These are phyloP conservation scores for Ascaphus truei DNA, from an alignment of 2,113 vertebrate genomes.

Conservation along the genomic window DNA sequence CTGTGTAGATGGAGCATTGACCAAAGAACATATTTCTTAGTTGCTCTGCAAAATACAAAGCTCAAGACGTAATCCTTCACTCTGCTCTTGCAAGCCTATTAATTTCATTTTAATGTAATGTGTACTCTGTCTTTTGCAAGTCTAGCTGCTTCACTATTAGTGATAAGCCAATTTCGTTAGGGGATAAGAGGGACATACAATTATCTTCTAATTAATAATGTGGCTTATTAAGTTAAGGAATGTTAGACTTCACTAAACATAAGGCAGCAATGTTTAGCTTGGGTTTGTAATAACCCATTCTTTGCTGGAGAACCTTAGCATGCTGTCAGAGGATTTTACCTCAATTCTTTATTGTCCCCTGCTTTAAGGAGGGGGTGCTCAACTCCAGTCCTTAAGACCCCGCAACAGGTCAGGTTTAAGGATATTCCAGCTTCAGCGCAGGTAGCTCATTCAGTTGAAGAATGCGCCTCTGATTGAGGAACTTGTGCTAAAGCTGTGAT, in stretches of 20 bases:
- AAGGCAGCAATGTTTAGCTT: not conserved
- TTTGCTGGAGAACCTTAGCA: not conserved
- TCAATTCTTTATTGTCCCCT: too few relatives aligned
- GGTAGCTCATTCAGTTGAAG: too few relatives aligned
- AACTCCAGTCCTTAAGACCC: too few relatives aligned
- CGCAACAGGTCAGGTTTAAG: too few relatives aligned
- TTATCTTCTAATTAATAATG: constrained; percentile 23
- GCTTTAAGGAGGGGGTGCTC: too few relatives aligned
- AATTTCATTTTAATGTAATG: constrained; percentile 29
- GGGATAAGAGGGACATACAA: constrained; percentile 11
- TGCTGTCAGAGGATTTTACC: too few relatives aligned
- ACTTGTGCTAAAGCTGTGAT: too few relatives aligned
- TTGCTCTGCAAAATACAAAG: constrained; percentile 23
- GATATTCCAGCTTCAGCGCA: too few relatives aligned
- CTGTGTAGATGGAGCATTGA: constrained; percentile 1
- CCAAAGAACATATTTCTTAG: constrained; percentile 27
- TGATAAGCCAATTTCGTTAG: constrained; percentile 23
- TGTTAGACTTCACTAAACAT: not conserved
- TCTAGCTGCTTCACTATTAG: constrained; percentile 10
- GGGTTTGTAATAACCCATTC: too few relatives aligned
- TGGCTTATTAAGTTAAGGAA: constrained; percentile 15
- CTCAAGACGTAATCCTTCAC: constrained; percentile 26
- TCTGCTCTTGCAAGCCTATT: constrained; percentile 6
- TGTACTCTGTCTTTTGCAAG: constrained; percentile 5
- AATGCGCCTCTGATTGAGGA: too few relatives aligned